Base-by-base conservation (phyloP, 2,113 vertebrate species). In the Neomonachus schauinslandi region DNA sequence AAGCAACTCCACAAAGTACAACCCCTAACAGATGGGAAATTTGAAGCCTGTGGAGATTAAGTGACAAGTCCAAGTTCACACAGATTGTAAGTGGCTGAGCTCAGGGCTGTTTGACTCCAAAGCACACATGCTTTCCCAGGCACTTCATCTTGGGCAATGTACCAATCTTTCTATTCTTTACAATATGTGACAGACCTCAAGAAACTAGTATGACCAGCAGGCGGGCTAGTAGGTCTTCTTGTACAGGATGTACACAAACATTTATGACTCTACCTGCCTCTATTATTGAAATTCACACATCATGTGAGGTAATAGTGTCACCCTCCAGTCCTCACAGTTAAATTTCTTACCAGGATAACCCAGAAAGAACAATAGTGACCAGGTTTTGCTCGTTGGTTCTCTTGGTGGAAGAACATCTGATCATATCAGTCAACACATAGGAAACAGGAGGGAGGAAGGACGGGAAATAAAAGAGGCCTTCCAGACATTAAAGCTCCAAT, bases 31-130 rank as follows among this genome's bases (percentile, higher is more conserved):
- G 31, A 89, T 89, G 89, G 72, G 33, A 91, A 63, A 92, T 76
- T 76, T 95, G 59, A 91, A 31, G 36, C 19, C 80, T 91, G 16
- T 84, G 31, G 69, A 83, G 31, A 93, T 95, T 63, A 81, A 90
- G 51, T 33, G 49, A 80, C 74, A 93, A 42, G 16, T 53, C 53
- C n/a, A 93, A 74, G 39, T 81, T 94, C 53, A 92, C 21, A 72
- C 83, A 85, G 16, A 74, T 67, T 85, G 0, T 85, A 92, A 96
- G 83, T 80, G 61, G 12, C 59, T 96, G 80, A 93, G 7, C 42
- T 82, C 24, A 76, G 51, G 85, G n/a, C 14, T 91, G 15, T 36
- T 88, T 77, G 76, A 87, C 31, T 93, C 87, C 76, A 95, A 69
- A 93, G 42, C 42, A 82, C 42, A 71, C 33, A 69, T 95, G 61